phyloP scores from a whole-genome alignment of 2,888 invertebrate species.

The Euspilapteryx auroguttella region DNA sequence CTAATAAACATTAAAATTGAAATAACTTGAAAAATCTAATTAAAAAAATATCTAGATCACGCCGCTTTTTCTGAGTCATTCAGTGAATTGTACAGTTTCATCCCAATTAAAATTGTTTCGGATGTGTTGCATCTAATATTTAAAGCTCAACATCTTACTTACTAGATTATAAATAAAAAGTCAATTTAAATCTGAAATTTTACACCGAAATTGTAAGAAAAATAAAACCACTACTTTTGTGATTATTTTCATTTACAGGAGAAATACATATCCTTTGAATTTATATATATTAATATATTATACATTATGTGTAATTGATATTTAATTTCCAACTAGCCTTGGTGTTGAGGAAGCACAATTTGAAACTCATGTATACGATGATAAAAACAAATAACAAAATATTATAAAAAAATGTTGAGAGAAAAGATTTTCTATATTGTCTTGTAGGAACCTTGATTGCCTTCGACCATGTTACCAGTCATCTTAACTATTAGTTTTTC shows the following conservation, averaged over 20 bases:
- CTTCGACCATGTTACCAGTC: conserved; percentile 34
- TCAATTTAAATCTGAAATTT: conserved; percentile 31
- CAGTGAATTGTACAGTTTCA: too few relatives aligned
- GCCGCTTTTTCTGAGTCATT: too few relatives aligned
- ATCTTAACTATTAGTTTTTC: not conserved
- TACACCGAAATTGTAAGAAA: conserved; percentile 5
- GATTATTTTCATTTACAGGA: conserved; percentile 46
- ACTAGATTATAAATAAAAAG: conserved; percentile 20
- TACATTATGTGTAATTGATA: conserved; percentile 19
- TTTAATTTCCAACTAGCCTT: conserved; percentile 55
- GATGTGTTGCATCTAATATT: conserved; percentile 27
- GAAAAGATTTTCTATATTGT: conserved; percentile 52
- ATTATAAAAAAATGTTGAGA: conserved; percentile 58
- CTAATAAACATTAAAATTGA: too few relatives aligned
- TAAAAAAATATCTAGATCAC: too few relatives aligned
- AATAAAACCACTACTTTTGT: conserved; percentile 16
- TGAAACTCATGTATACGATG: conserved; percentile 60
- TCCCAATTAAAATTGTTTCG: too few relatives aligned
- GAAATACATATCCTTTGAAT: conserved; percentile 56
- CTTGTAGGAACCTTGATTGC: conserved; percentile 36
- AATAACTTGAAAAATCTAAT: too few relatives aligned
- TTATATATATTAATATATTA: conserved; percentile 34
- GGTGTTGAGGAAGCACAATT: conserved; percentile 58
- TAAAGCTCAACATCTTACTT: conserved; percentile 40
- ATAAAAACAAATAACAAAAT: conserved; percentile 22